Evolutionary conservation across 2,797 vertebrate species (phyloP), one percentile per base, ranked within the genome.

Genomic region (Hydrocynus forskahlii): DNA sequence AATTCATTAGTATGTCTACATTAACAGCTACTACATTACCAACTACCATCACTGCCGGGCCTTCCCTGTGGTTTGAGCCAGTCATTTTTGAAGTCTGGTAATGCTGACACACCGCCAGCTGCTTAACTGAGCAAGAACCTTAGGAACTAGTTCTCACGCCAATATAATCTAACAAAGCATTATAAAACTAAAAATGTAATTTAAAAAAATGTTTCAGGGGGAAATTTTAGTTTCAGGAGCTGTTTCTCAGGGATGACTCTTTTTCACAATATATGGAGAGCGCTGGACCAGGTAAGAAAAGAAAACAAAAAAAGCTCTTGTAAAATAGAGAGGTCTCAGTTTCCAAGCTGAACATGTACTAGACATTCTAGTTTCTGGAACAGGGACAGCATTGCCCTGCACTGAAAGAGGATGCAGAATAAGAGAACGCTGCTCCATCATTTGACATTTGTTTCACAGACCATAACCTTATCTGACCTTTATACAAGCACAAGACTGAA

Each of bases 321-420:
- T 2, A 68, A 74, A 80, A 80, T 54, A 66, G 23, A 62, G 43
- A 69, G 0, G 57, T 80, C 38, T 73, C 73, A 74, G 52, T 57
- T 67, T 71, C 67, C 17, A 16, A 25, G 29, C 12, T 48, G 10
- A 48, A 60, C 8, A 52, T 13, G 50, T 60, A 68, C 62, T 75
- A 63, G 79, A 59, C 40, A 57, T 68, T 80, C 71, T 38, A 80
- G 79, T 68, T 75, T 68, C 79, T 75, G 62, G 50, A 12, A 4
- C 52, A n/a, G 9, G 59, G 29, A 64, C 67, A 62, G 71, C 52
- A 43, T 50, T 78, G 21, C 35, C 13, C 48, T 77, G 67, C 78
- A 43, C 54, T 76, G 21, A 84, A 86, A 79, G 76, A 86, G 79
- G 79, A 84, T 81, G 67, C 71, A 55, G 13, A n/a, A 76, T 35